Evolutionary conservation across 2,888 invertebrate species (phyloP), one percentile per base, ranked within the genome.

Genomic region (Acronicta alni): DNA sequence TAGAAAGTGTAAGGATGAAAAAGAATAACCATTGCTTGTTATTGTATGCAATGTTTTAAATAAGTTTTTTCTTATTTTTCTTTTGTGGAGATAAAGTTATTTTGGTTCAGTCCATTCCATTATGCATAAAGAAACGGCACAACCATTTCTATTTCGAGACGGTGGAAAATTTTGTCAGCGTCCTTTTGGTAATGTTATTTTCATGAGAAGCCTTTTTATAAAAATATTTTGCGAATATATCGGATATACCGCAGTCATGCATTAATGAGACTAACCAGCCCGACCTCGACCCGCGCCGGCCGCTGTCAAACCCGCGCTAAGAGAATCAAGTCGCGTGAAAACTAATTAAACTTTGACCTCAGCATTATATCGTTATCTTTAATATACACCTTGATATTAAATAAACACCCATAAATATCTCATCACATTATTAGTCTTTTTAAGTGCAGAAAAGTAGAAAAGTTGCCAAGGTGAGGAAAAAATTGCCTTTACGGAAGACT

Each of bases 261-360:
- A 83, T 85, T 87, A 87, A 89, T 87, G 78, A 83, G 81, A 80
- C 80, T 84, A 88, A 90, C 86, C 83, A 86, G 77, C 83, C 76
- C 75, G 81, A 86, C 91, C 91, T 90, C 88, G 87, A 84, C 85
- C 76, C 49, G 43, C 46, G 56, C 58, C 59, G 46, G 65, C 54
- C 64, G 76, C 62, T 78, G 58, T 58, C 71, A 71, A 82, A 82
- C 83, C 83, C 82, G 75, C 68, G 77, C 75, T 81, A 80, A 76
- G 79, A 85, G 78, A 82, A 86, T 80, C 75, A 85, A 86, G 80
- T 86, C 82, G 83, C 86, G 81, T 84, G 83, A 86, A 88, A 88
- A 86, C 84, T 84, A 87, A 88, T 91, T 91, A 89, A 90, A 87
- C 88, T 88, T 82, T 87, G 87, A 88, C 86, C 87, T 82, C 69